phyloP scores from a whole-genome alignment of 2,113 vertebrate genomes.

The Tachysurus fulvidraco region DNA sequence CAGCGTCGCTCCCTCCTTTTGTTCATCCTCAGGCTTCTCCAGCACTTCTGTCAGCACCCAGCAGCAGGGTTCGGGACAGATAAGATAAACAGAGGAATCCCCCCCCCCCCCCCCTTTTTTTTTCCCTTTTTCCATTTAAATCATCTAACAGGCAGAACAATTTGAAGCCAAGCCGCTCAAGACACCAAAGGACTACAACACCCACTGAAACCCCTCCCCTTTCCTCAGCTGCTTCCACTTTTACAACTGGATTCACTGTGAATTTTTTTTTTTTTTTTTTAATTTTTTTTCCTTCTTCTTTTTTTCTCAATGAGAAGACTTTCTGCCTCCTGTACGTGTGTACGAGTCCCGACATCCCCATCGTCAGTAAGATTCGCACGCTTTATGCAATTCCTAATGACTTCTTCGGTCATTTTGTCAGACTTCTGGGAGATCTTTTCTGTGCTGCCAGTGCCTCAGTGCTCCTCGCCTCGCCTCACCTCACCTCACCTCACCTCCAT shows the following conservation, averaged over 20 bases:
- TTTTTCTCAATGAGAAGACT: constrained; percentile 61
- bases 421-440: background rate
- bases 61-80: constrained; percentile 41
- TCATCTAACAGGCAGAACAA: constrained; percentile 53
- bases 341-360: background rate
- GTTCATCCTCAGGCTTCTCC: constrained; percentile 57
- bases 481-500: background rate
- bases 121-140: constrained; percentile 1
- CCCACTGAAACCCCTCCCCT: constrained; percentile 6
- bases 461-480: background rate
- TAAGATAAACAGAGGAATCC: background rate
- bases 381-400: constrained; percentile 74
- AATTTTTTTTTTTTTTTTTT: constrained; percentile 63
- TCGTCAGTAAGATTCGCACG: constrained; percentile 52
- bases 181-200: constrained; percentile 76
- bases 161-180: constrained; percentile 64
- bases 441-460: constrained; percentile 40
- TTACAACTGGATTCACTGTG: constrained; percentile 81
- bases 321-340: constrained; percentile 11
- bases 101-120: no score
- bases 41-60: constrained; percentile 66
- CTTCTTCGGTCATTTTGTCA: background rate
- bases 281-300: background rate
- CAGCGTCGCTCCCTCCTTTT: constrained; percentile 47
- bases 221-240: constrained; percentile 73